Base-by-base conservation (phyloP, 2,888 invertebrate species). In the Keiferia lycopersicella region DNA sequence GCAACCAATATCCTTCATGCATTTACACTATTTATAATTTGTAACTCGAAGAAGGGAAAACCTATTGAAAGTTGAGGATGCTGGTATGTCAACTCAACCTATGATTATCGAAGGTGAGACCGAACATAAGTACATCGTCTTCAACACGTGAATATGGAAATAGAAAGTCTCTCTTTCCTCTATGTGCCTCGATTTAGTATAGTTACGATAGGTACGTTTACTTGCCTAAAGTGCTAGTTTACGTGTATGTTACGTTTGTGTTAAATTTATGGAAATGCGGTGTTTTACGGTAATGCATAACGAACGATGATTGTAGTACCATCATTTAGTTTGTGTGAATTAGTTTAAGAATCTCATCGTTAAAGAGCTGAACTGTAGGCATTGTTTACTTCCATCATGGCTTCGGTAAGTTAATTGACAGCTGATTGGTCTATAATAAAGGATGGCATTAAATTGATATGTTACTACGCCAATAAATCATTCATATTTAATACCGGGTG, bases 131-230 rank as follows among this genome's bases (percentile, higher is more conserved):
- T 41, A 41, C 41, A 41, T 14, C 41, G n/a, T 60, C 60, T 26
- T n/a, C 14, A 10, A 60, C 45, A 14, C 26, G 61, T 61, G 18
- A 61, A 61, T 50, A 48, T 61, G 50, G 18, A 34, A 26, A 22
- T 61, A 61, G 61, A 61, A 61, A 61, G 61, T 61, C 26, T 34
- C 20, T 61, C 61, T 50, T 56, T 56, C 39, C 48, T n/a, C 30
- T 16, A 61, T 61, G 30, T 61, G 50, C 39, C 48, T 10, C 48
- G 18, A 61, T 61, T 48, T 61, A 61, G 50, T 50, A 34, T 50
- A 50, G 34, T n/a, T 22, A 34, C 34, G 61, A 30, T 61, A 48
- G 22, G 22, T 56, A 34, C 56, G 26, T 34, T 30, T 56, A 56
- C 56, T 26, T 56, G 34, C 6, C n/a, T n/a, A n/a, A 26, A 16